Base-by-base conservation (phyloP, 2,888 invertebrate species). In the Drosophila lutescens region DNA sequence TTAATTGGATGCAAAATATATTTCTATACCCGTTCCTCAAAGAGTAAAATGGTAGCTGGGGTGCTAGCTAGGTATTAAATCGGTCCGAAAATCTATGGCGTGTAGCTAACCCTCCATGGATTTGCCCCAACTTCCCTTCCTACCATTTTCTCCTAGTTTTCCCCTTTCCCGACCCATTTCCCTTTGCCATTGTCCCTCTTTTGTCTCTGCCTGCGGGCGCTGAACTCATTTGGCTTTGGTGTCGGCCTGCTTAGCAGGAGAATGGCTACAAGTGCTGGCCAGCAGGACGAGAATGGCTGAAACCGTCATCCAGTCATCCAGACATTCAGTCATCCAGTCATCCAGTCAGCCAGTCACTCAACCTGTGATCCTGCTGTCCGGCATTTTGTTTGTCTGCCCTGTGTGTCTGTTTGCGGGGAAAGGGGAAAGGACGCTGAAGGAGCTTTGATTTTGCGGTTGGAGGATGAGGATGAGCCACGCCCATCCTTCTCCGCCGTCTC, bases 201-300 rank as follows among this genome's bases (percentile, higher is more conserved):
- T 53, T 54, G 36, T 53, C 41, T 32, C 66, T 43, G 51, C 46
- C 74, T 71, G 74, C 66, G 83, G 74, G 66, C 84, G 75, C 78
- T 83, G 86, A 88, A 86, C 87, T 80, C 88, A 86, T 77, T 88
- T 78, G 89, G 71, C 69, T 75, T 75, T 84, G 84, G 76, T 83
- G 72, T 71, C 66, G 68, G 60, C 50, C 56, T 77, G 86, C 80
- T 88, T 74, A 70, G 69, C 69, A 59, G 68, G 62, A 86, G 82
- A 82, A 83, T 80, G 80, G 83, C 74, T 74, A 62, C 63, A 85
- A 81, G 71, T 77, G 74, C 77, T 59, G 74, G 51, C 56, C 53
- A 38, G 15, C 40, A 47, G 47, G 57, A 38, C 38, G 32, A 32
- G 40, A 46, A 47, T 50, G 46, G 54, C 41, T 47, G 15, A 60